Base-by-base conservation (phyloP, 2,888 invertebrate genomes). In the Galeopsomyia nigrocyanea region DNA sequence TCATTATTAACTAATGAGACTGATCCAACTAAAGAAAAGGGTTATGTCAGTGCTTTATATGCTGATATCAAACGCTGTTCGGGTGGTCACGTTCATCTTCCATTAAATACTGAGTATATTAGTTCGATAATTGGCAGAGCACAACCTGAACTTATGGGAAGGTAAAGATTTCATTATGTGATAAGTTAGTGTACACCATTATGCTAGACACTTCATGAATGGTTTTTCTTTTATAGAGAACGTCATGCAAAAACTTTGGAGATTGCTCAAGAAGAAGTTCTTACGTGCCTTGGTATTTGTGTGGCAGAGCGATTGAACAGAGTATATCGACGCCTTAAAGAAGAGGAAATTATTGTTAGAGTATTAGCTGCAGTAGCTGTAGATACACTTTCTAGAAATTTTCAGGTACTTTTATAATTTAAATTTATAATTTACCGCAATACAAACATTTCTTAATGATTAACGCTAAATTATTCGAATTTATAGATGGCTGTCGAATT, bases 201-300 rank as follows among this genome's bases (percentile, higher is more conserved):
- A 39, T 39, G 13, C 39, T 39, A 39, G 10, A 39, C 2, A 5
- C 1, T 39, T 39, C 39, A 39, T 9, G 13, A 39, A 39, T 39
- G 10, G 2, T 9, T 39, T 53, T 47, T 64, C 66, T 56, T 19
- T 77, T 77, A 63, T 71, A 83, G 97, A 75, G 97, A 97, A 86
- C 90, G 97, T 70, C 97, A 98, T 86, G 97, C 97, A 9, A 97
- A 97, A 88, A 97, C 97, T n/a, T 88, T 98, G 80, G 97, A 97
- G 89, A 96, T 97, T 77, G 97, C 97, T 79, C 97, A 98, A 87
- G 97, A 97, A 87, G 97, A 98, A 88, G 97, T 98, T 70, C 89
- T 98, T 77, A 97, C 96, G 13, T 98, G 97, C 86, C 90, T 98
- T 74, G 97, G 97, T 14, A 94, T 97, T 86, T 96, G 96, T 86